Evolutionary conservation across 2,797 vertebrate species (phyloP).

Genomic region (Enteromius paludinosus): DNA sequence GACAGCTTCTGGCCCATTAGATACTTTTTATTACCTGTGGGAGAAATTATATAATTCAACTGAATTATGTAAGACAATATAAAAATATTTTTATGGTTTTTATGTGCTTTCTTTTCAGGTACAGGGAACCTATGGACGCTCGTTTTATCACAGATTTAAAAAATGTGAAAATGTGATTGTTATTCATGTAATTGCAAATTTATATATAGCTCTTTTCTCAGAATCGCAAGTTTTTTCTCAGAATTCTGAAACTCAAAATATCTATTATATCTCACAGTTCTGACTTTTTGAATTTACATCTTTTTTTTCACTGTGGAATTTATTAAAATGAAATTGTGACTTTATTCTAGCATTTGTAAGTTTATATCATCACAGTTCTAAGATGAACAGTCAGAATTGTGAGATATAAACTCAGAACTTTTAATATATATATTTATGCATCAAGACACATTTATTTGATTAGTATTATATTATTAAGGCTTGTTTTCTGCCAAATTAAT

Average conservation of each 20-base stretch:
- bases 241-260: neutral
- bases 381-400: too few relatives aligned
- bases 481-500: neutral
- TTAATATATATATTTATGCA: neutral
- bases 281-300: neutral
- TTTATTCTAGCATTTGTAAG: neutral
- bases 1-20: slow-evolving; percentile 93
- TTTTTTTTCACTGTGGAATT: neutral
- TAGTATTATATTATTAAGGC: too few relatives aligned
- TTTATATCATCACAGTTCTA: neutral
- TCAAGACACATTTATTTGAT: neutral
- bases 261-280: neutral
- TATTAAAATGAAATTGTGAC: neutral
- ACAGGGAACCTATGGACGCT: neutral
- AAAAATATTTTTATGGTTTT: neutral
- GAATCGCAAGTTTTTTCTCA: neutral
- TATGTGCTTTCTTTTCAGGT: neutral
- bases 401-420: neutral
- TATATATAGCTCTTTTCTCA: neutral
- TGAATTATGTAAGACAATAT: neutral
- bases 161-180: neutral
- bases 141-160: neutral
- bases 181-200: neutral
- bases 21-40: slow-evolving; percentile 94
- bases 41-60: neutral